These are phyloP conservation scores for Mustela nigripes DNA, from an alignment of 2,113 vertebrate genomes.

Conservation along the genomic window DNA sequence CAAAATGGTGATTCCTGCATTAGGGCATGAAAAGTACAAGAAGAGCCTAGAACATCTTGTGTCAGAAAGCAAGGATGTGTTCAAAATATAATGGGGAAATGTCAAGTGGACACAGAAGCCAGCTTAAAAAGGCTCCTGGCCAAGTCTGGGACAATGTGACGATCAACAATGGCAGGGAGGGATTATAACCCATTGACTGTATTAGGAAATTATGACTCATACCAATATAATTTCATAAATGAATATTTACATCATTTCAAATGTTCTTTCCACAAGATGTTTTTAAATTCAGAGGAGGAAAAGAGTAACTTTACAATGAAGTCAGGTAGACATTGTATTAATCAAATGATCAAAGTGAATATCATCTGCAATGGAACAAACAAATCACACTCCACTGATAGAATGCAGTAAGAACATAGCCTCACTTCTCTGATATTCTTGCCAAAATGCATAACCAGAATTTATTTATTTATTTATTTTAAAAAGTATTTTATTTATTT, in stretches of 20 bases:
- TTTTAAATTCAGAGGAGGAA: not conserved
- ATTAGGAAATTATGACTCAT: not conserved
- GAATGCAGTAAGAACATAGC: not conserved
- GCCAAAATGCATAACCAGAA: not conserved
- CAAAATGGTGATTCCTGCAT: not conserved
- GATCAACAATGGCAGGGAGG: not conserved
- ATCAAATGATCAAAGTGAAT: not conserved
- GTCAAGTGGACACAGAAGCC: not conserved
- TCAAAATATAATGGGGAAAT: not conserved
- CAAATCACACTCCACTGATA: not conserved
- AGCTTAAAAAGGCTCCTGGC: not conserved
- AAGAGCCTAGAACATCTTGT: not conserved
- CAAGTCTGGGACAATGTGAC: not conserved
- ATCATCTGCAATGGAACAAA: not conserved
- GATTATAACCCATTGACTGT: not conserved
- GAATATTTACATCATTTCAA: constrained; percentile 15
- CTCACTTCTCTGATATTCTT: not conserved
- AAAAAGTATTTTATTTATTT: no score
- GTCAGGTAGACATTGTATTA: not conserved
- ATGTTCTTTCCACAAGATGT: not conserved
- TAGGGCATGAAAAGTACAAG: not conserved
- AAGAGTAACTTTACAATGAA: not conserved
- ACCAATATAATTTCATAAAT: constrained; percentile 11
- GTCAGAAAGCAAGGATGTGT: not conserved
- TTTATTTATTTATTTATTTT: not conserved